Percentiles rank a stretch among this genome's conserved stretches.
Evolutionary conservation across 2,797 vertebrate genomes (phyloP).

Genomic region (Trichosurus vulpecula): DNA sequence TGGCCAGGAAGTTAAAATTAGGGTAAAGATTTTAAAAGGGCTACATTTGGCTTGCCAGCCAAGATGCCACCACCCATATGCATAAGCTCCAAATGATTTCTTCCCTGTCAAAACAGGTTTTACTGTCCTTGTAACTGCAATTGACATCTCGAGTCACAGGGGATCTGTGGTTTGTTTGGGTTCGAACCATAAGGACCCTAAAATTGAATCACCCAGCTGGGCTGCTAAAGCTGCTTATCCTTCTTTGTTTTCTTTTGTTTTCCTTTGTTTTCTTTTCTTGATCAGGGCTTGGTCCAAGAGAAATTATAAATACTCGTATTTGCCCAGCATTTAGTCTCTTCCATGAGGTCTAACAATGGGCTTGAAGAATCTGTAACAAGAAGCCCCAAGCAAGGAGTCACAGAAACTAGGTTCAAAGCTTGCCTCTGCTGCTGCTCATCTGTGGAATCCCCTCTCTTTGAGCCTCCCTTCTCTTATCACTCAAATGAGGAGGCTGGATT

Average conservation of each 20-base stretch:
- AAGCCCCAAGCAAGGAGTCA: not conserved
- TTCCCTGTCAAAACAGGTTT: constrained; percentile 23
- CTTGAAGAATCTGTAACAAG: not conserved
- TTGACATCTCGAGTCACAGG: not conserved
- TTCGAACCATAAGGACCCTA: constrained; percentile 18
- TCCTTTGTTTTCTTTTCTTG: constrained; percentile 36
- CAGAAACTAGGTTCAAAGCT: not conserved
- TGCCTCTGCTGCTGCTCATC: not conserved
- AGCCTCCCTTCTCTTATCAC: not conserved
- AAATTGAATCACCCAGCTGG: constrained; percentile 1
- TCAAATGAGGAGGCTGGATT: not conserved
- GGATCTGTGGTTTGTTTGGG: not conserved
- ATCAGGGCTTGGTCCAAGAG: not conserved
- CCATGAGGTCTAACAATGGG: constrained; percentile 18
- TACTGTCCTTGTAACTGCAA: not conserved
- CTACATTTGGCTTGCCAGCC: not conserved
- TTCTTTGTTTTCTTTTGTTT: constrained; percentile 39
- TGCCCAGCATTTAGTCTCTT: constrained; percentile 19
- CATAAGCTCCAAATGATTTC: not conserved
- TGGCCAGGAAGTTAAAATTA: not conserved
- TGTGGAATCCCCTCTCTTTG: not conserved
- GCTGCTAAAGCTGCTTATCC: constrained; percentile 43
- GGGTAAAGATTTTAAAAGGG: not conserved
- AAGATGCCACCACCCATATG: not conserved
- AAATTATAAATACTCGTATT: constrained; percentile 52